Base-by-base conservation (phyloP, 2,797 vertebrate genomes). In the Platalea minor region DNA sequence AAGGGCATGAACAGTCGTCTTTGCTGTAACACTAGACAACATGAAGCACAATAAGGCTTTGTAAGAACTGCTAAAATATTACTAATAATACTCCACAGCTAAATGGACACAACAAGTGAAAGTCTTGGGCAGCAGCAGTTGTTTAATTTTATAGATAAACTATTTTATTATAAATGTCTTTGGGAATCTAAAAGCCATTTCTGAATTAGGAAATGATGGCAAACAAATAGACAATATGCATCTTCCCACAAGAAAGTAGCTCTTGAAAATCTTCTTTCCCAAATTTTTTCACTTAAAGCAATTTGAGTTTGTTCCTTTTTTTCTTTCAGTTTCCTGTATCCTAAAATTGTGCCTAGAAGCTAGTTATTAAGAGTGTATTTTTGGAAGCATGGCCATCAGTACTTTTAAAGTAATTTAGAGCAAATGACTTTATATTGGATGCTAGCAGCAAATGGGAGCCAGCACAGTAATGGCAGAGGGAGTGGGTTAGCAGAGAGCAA, bases 321-420 rank as follows among this genome's bases (percentile, higher is more conserved):
- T 31, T 24, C n/a, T 72, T 88, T 79, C 61, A 17, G 18, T 74
- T 91, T 89, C 54, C 65, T 65, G 7, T 82, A 79, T 74, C 60
- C 41, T 91, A 82, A 82, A 92, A 85, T 68, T 72, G 31, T 74
- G 35, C 64, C 57, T 93, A 90, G 61, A 89, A 89, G 23, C 39
- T 88, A 45, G 31, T 90, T 95, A 86, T 86, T 84, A 80, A 57
- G 50, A 35, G 11, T 18, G 13, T 67, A 65, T 89, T 96, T 95
- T 93, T 89, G 61, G 64, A 94, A 93, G 35, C 33, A 57, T 20
- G 45, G 33, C 48, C 28, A 51, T 91, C 79, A 56, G 21, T 93
- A 88, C 16, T 87, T 93, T 78, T 74, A 56, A 91, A 87, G 67
- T 80, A 72, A 92, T 85, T 89, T 85, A 88, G 73, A 85, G 61